These are phyloP conservation scores for Troilus luridus DNA, from an alignment of 2,888 invertebrate genomes.

Conservation along the genomic window DNA sequence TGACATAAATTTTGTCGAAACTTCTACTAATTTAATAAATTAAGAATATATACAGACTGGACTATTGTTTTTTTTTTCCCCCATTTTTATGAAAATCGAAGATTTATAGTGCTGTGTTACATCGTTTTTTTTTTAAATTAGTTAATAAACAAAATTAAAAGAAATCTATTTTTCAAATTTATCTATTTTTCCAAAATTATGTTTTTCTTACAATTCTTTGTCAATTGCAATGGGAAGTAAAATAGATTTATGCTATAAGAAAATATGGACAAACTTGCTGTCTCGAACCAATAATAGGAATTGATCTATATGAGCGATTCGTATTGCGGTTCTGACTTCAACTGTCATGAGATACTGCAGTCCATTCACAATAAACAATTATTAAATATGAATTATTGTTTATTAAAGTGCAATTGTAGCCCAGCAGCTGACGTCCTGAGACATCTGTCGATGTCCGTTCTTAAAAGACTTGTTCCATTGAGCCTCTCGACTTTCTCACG, in stretches of 20 bases:
- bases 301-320: not conserved
- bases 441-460: slow-evolving; percentile 10
- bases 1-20: too few relatives aligned
- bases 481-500: not conserved
- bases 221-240: too few relatives aligned
- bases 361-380: slow-evolving; percentile 7
- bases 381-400: slow-evolving; percentile 34
- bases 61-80: too few relatives aligned
- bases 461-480: not conserved
- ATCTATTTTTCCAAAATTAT: too few relatives aligned
- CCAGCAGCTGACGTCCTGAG: not conserved
- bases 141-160: too few relatives aligned
- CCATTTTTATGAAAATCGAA: too few relatives aligned
- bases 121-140: too few relatives aligned
- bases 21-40: too few relatives aligned
- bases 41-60: too few relatives aligned
- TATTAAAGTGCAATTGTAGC: slow-evolving; percentile 9
- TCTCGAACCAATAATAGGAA: not conserved
- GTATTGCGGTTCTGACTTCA: not conserved
- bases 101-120: too few relatives aligned
- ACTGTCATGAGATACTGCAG: not conserved
- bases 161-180: too few relatives aligned
- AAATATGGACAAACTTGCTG: not conserved
- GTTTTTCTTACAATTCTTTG: too few relatives aligned
- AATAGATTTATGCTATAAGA: not conserved